These are phyloP conservation scores for Podiceps cristatus DNA, from an alignment of 2,113 vertebrate species.

Conservation along the genomic window DNA sequence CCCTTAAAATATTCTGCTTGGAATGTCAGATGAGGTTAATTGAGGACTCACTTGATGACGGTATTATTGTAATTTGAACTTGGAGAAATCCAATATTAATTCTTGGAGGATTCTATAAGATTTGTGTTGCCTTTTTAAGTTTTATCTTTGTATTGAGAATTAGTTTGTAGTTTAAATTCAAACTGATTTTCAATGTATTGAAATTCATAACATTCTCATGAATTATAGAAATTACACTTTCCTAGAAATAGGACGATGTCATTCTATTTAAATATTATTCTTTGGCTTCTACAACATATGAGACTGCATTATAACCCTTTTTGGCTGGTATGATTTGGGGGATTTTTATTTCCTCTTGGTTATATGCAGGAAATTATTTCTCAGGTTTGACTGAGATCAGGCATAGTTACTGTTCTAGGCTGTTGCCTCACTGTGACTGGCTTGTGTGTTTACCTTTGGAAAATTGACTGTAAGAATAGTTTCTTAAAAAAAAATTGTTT, in stretches of 20 bases:
- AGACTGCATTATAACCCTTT: background rate
- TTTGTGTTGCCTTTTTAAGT: constrained; percentile 22
- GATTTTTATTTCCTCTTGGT: background rate
- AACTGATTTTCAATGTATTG: background rate
- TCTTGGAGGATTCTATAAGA: background rate
- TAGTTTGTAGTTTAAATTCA: background rate
- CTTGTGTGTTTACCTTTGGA: background rate
- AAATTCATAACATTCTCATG: background rate
- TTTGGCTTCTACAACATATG: background rate
- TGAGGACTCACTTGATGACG: constrained; percentile 34
- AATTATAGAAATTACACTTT: background rate
- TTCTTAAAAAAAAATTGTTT: too few relatives aligned
- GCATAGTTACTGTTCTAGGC: background rate
- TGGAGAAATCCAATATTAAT: constrained; percentile 33
- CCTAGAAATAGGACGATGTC: background rate
- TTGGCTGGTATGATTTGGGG: background rate
- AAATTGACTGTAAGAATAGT: background rate
- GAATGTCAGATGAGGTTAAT: constrained; percentile 58
- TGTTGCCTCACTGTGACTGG: background rate
- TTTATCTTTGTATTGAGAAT: constrained; percentile 8
- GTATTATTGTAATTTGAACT: constrained; percentile 42
- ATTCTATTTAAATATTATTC: background rate
- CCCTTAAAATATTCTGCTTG: constrained; percentile 32
- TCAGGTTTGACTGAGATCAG: background rate
- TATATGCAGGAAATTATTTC: background rate